A percentile compares a stretch with the other conserved stretches of the same genome.
Conservation (phyloP, 2,797 vertebrate genomes). For the Phalanger gymnotis region DNA sequence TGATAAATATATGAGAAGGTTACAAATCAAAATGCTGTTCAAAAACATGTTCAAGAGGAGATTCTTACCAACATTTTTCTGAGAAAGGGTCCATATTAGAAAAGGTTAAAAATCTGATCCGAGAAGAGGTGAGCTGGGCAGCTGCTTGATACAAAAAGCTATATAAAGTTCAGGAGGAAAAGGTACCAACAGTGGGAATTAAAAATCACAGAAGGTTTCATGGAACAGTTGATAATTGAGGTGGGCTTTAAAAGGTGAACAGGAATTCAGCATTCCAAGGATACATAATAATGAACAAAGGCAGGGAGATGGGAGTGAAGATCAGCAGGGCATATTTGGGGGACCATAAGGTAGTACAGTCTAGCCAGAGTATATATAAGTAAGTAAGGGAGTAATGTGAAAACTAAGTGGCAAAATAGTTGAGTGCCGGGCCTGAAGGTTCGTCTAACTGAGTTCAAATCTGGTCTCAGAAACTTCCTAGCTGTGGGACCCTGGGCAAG, state of each 20-base stretch:
- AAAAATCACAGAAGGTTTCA: not conserved
- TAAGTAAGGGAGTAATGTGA: not conserved
- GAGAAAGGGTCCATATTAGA: not conserved
- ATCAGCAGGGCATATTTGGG: not conserved
- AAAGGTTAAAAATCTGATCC: not conserved
- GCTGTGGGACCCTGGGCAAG: not conserved
- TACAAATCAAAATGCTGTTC: not conserved
- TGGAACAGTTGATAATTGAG: not conserved
- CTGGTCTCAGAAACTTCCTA: not conserved
- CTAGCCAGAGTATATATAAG: not conserved
- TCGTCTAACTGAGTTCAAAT: not conserved
- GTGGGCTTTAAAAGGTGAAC: not conserved
- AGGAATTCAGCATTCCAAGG: not conserved
- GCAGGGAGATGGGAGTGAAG: not conserved
- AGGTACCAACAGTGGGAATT: not conserved
- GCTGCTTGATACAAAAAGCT: not conserved
- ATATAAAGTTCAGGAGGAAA: not conserved
- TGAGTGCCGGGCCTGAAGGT: not conserved
- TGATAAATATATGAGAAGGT: not conserved
- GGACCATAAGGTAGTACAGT: not conserved
- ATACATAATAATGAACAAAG: not conserved
- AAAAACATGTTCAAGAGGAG: not conserved
- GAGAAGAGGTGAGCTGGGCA: not conserved
- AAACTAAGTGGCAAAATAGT: not conserved
- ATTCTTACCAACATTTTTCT: not conserved